These are phyloP conservation scores for Terrapene triunguis DNA, from an alignment of 2,113 vertebrate genomes.

Conservation along the genomic window DNA sequence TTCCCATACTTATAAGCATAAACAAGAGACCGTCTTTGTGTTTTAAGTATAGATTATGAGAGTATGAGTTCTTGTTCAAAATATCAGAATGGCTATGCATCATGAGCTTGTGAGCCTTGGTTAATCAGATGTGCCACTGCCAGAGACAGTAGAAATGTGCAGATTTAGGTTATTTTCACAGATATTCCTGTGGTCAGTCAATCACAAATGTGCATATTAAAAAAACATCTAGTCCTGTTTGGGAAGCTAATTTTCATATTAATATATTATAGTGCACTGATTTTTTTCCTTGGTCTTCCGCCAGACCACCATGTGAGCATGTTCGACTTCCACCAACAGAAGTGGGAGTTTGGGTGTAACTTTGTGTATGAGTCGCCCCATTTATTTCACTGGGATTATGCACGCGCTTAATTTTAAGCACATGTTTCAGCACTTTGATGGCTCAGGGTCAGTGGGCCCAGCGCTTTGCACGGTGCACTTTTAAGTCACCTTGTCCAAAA, in stretches of 20 bases:
- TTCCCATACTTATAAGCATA: neutral
- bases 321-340: conserved; percentile 21
- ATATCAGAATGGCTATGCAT: neutral
- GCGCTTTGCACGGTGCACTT: neutral
- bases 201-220: neutral
- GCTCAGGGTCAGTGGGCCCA: neutral
- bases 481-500: neutral
- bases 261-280: conserved; percentile 26
- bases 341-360: neutral
- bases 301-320: neutral
- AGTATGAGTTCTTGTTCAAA: neutral
- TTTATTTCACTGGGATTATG: neutral
- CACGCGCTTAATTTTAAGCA: neutral
- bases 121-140: neutral
- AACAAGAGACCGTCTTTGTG: neutral
- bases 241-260: conserved; percentile 12
- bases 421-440: neutral
- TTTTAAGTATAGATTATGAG: neutral
- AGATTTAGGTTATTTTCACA: neutral
- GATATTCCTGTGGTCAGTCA: neutral
- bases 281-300: conserved; percentile 42
- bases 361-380: neutral
- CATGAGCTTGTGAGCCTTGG: neutral
- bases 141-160: neutral
- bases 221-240: conserved; percentile 11